Percentiles rank a stretch among this genome's conserved stretches.
Conservation (phyloP, 2,888 invertebrate species). For the Dicranocentrus wangi region DNA sequence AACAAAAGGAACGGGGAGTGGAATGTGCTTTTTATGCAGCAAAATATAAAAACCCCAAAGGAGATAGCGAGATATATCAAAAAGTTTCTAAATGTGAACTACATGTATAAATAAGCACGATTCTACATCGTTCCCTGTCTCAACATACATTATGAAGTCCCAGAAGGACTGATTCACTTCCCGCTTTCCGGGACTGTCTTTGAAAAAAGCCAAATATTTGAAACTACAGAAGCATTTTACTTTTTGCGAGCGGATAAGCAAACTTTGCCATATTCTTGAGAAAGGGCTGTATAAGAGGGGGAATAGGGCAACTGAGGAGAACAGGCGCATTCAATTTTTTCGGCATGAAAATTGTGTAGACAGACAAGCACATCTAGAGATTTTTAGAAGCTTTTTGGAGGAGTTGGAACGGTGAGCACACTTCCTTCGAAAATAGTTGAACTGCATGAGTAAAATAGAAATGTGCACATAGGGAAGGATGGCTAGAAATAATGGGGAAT, state of each 20-base stretch:
- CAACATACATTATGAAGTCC: slow-evolving; percentile 37
- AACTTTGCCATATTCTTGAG: slow-evolving; percentile 15
- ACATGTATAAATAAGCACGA: slow-evolving; percentile 32
- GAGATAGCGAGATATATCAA: slow-evolving; percentile 36
- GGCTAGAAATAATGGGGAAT: neutral
- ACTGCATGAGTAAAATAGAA: slow-evolving; percentile 5
- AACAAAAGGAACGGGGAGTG: slow-evolving; percentile 22
- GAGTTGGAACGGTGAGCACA: neutral
- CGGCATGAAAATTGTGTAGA: slow-evolving; percentile 40
- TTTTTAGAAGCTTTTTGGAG: slow-evolving; percentile 40
- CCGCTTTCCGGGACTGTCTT: slow-evolving; percentile 15
- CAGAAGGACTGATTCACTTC: slow-evolving; percentile 26
- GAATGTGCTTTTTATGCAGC: neutral
- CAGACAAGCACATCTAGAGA: slow-evolving; percentile 32
- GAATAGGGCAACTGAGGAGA: slow-evolving; percentile 5
- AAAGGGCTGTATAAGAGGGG: neutral
- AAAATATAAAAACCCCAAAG: slow-evolving; percentile 37
- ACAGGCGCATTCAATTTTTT: slow-evolving; percentile 41
- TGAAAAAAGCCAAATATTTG: slow-evolving; percentile 45
- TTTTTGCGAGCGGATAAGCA: slow-evolving; percentile 31
- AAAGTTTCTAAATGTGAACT: slow-evolving; percentile 41
- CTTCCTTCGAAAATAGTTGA: neutral
- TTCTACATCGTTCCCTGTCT: neutral
- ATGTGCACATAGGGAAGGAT: slow-evolving; percentile 4
- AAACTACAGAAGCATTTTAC: slow-evolving; percentile 25